Evolutionary conservation across 2,797 vertebrate genomes (phyloP).

Genomic region (Cyprinodon diabolis): DNA sequence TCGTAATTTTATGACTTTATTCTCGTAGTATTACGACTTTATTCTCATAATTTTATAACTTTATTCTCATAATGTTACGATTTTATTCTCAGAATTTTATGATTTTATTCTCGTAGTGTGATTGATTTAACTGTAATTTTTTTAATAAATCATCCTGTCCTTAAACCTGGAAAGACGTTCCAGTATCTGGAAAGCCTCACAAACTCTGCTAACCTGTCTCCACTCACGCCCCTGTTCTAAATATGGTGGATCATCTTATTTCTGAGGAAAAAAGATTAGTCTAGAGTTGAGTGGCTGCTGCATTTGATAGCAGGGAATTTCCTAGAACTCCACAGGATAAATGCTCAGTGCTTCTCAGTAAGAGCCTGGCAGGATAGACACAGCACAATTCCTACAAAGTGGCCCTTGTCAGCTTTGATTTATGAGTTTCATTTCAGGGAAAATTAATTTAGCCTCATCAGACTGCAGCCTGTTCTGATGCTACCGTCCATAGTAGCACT

Average conservation of each 20-base stretch:
- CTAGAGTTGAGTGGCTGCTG: slow-evolving; percentile 41
- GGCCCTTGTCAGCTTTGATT: slow-evolving; percentile 75
- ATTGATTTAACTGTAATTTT: neutral
- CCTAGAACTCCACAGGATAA: slow-evolving; percentile 66
- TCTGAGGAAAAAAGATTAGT: slow-evolving; percentile 43
- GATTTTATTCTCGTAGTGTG: no score
- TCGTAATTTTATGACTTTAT: no score
- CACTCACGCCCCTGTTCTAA: slow-evolving; percentile 17
- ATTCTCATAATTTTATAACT: no score
- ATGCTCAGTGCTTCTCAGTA: slow-evolving; percentile 55
- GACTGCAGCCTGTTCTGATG: slow-evolving; percentile 65
- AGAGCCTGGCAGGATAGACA: slow-evolving; percentile 62
- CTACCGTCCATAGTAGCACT: slow-evolving; percentile 71
- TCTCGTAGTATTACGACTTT: no score
- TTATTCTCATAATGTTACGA: no score
- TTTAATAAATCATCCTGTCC: neutral
- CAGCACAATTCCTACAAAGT: slow-evolving; percentile 72
- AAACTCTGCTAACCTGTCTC: slow-evolving; percentile 11
- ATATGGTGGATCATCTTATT: slow-evolving; percentile 40
- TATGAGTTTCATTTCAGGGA: slow-evolving; percentile 75
- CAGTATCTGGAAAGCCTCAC: neutral
- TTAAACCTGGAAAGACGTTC: neutral
- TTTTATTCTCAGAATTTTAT: no score
- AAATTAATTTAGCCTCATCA: slow-evolving; percentile 80
- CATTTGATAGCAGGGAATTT: slow-evolving; percentile 59